Conservation (phyloP, 2,888 invertebrate species). For the Alloplasta piceator region DNA sequence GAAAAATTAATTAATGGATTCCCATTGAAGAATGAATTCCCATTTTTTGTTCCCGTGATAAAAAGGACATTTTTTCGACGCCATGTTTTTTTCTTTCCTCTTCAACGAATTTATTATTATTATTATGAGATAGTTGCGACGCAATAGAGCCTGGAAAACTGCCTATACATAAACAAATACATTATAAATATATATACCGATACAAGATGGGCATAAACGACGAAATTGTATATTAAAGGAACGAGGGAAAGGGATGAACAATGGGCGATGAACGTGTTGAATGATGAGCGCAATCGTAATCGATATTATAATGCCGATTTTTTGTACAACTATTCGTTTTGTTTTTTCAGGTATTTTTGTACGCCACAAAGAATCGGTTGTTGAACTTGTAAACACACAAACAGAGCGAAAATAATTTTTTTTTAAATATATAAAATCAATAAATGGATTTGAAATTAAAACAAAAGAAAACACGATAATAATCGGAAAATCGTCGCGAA, state of each 20-base stretch:
- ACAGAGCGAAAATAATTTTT: slow-evolving; percentile 50
- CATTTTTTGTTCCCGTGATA: slow-evolving; percentile 25
- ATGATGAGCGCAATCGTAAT: slow-evolving; percentile 11
- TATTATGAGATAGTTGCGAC: slow-evolving; percentile 39
- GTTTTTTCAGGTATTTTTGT: slow-evolving; percentile 66
- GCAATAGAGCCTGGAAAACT: slow-evolving; percentile 70
- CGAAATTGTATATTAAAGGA: slow-evolving; percentile 41
- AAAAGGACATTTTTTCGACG: slow-evolving; percentile 44
- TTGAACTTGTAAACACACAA: slow-evolving; percentile 40
- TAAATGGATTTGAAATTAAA: slow-evolving; percentile 34
- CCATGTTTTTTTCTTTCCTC: slow-evolving; percentile 13
- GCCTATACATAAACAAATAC: slow-evolving; percentile 65
- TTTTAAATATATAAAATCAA: slow-evolving; percentile 45
- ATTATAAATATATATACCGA: slow-evolving; percentile 53
- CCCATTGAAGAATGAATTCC: slow-evolving; percentile 7
- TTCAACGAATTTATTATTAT: slow-evolving; percentile 28
- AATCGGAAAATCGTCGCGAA: no score
- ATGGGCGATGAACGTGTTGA: not conserved
- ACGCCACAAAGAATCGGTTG: slow-evolving; percentile 56
- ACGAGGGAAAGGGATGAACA: slow-evolving; percentile 16
- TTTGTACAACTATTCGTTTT: slow-evolving; percentile 32
- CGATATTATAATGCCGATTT: slow-evolving; percentile 59
- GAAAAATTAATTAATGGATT: slow-evolving; percentile 49
- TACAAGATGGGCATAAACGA: slow-evolving; percentile 53
- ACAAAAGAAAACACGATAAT: slow-evolving; percentile 49